Conservation (phyloP, 2,888 invertebrate genomes). For the Netelia melanura region DNA sequence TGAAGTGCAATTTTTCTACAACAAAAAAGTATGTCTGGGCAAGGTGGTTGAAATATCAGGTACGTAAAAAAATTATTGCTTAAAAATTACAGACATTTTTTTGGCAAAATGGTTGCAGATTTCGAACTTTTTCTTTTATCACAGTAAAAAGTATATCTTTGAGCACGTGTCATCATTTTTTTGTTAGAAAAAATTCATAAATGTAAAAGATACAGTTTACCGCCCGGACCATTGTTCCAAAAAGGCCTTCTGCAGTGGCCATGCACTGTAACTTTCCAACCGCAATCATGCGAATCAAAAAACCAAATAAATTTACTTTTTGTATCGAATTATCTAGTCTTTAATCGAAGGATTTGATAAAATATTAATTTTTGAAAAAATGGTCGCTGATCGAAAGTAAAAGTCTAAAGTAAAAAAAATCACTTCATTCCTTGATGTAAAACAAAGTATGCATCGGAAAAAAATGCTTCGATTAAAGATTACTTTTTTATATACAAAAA, state of each 20-base stretch:
- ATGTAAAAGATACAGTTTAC: constrained; percentile 14
- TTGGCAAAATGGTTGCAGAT: neutral
- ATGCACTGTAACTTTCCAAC: constrained; percentile 25
- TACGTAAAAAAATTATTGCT: neutral
- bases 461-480: neutral
- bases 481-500: neutral
- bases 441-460: neutral
- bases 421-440: constrained; percentile 28
- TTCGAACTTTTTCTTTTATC: neutral
- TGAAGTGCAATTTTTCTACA: constrained; percentile 3
- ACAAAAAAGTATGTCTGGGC: constrained; percentile 1
- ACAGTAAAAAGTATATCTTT: too few relatives aligned
- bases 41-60: neutral
- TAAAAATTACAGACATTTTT: neutral
- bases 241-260: constrained; percentile 26
- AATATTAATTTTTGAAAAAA: constrained; percentile 57
- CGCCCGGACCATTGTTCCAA: constrained; percentile 20
- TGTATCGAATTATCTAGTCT: constrained; percentile 42
- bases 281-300: constrained; percentile 20
- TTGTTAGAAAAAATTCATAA: neutral
- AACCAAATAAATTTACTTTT: constrained; percentile 30
- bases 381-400: constrained; percentile 36
- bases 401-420: constrained; percentile 16
- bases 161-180: too few relatives aligned
- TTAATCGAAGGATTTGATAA: constrained; percentile 51